Base-by-base conservation (phyloP, 2,113 vertebrate genomes). In the Melozone crissalis region DNA sequence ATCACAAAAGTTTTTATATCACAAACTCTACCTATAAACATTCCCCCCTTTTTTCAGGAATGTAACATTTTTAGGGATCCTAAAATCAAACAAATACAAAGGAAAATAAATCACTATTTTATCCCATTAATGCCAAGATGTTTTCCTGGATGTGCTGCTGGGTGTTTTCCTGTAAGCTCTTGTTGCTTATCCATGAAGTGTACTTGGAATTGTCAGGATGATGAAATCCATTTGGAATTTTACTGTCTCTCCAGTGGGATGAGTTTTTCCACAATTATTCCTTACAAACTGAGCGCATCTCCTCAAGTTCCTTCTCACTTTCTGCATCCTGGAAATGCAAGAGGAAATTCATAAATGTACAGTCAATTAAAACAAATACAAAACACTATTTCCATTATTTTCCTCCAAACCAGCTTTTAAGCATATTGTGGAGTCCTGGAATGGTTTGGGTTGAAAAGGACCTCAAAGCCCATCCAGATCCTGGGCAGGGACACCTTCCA, bases 281-380 rank as follows among this genome's bases (percentile, higher is more conserved):
- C 72, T 91, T 82, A 58, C 90, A 89, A 73, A 27, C 35, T 1
- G 52, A 75, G 54, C 68, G 74, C 90, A 98, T 39, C 96, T 98
- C 97, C 84, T 97, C 95, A 1, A 98, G 94, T 9, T 98, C 97
- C 49, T 51, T 96, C 86, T 97, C 96, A 0, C 97, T 93, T 82
- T 97, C 92, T 54, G 86, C 91, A 63, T 98, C 98, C 98, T 98
- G 96, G 27, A 73, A 88, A 93, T 15, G 84, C 67, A 67, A 19
- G 5, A 88, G 27, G 49, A 26, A 68, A 68, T 2, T 19, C n/a
- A 41, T 16, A 9, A 73, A 82, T 3, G 43, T 1, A 54, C 35
- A n/a, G n/a, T 58, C 4, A 2, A 39, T 0, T 33, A 13, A 49
- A 62, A 72, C n/a, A 22, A 54, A 10, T 27, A 5, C 33, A 54